Evolutionary conservation across 2,888 invertebrate genomes (phyloP).

Genomic region (Oligia fasciuncula): DNA sequence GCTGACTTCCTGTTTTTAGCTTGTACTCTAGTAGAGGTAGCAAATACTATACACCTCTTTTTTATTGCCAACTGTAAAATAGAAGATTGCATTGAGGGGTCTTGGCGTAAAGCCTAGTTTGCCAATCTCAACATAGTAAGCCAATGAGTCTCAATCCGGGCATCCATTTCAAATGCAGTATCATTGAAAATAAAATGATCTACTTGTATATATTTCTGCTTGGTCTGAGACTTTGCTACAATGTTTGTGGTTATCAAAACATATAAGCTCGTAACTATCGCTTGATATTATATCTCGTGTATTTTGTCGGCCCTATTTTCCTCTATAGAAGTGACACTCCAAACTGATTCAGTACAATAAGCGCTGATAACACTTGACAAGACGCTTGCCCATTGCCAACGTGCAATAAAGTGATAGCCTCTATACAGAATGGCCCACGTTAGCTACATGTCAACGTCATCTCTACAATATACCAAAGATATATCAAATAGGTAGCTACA

Average conservation of each 20-base stretch:
- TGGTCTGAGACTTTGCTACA: neutral
- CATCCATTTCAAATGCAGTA: constrained; percentile 6
- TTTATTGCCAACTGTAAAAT: constrained; percentile 26
- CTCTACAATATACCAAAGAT: constrained; percentile 30
- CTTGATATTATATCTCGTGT: neutral
- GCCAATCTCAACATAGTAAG: constrained; percentile 14
- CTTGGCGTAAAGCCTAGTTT: constrained; percentile 4
- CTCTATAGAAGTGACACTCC: constrained; percentile 20
- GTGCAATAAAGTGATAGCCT: constrained; percentile 53
- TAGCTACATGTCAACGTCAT: constrained; percentile 49
- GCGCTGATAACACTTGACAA: constrained; percentile 51
- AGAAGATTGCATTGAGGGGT: neutral
- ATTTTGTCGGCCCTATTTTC: constrained; percentile 25
- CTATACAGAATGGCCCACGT: constrained; percentile 43
- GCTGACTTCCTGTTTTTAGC: constrained; percentile 15
- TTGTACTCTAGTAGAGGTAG: constrained; percentile 5
- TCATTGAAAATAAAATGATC: neutral
- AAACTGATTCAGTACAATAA: constrained; percentile 44
- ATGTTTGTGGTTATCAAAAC: constrained; percentile 18
- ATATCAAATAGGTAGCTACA: constrained; percentile 1
- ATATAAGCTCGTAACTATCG: neutral
- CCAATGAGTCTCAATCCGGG: neutral
- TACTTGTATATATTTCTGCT: too few species aligned
- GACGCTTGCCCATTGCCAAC: constrained; percentile 48
- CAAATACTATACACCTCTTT: neutral